These are phyloP conservation scores for Oscheius sp. DNA, from an alignment of 2,888 invertebrate genomes.

Conservation along the genomic window DNA sequence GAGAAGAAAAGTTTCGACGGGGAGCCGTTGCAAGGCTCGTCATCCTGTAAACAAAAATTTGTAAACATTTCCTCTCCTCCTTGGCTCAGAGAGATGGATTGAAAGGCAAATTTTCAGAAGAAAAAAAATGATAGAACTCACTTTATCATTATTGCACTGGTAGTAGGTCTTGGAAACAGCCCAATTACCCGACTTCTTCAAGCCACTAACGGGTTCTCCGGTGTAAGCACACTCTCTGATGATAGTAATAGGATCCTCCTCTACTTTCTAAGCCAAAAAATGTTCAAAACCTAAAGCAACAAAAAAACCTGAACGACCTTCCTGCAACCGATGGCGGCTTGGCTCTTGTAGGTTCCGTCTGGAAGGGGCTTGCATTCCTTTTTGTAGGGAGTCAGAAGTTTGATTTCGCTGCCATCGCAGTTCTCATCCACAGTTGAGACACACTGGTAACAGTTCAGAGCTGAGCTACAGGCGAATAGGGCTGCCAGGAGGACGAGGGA, in stretches of 20 bases:
- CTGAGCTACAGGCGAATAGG: slow-evolving; percentile 31
- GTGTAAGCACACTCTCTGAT: slow-evolving; percentile 67
- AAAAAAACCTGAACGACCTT: slow-evolving; percentile 66
- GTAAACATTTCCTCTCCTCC: neutral
- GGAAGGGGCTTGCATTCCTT: slow-evolving; percentile 51
- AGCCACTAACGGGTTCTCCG: slow-evolving; percentile 55
- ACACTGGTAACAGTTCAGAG: slow-evolving; percentile 59
- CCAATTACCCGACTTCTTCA: slow-evolving; percentile 66
- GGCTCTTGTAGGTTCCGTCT: slow-evolving; percentile 52
- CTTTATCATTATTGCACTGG: slow-evolving; percentile 70
- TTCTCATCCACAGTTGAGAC: slow-evolving; percentile 52
- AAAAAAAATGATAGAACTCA: neutral
- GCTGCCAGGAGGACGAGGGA: neutral
- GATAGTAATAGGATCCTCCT: slow-evolving; percentile 44
- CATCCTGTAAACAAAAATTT: neutral
- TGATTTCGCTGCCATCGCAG: slow-evolving; percentile 48
- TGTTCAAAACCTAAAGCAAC: neutral
- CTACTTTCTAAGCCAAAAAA: slow-evolving; percentile 45
- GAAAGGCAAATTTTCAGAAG: neutral
- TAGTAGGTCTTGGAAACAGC: slow-evolving; percentile 68
- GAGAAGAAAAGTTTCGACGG: neutral
- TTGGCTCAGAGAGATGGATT: neutral
- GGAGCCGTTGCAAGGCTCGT: slow-evolving; percentile 16
- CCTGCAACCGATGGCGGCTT: slow-evolving; percentile 61
- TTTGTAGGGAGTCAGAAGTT: slow-evolving; percentile 43